Percentiles rank a stretch among this genome's conserved stretches.
Evolutionary conservation across 2,888 invertebrate genomes (phyloP).

Genomic region (Alloscopus bannaensis): DNA sequence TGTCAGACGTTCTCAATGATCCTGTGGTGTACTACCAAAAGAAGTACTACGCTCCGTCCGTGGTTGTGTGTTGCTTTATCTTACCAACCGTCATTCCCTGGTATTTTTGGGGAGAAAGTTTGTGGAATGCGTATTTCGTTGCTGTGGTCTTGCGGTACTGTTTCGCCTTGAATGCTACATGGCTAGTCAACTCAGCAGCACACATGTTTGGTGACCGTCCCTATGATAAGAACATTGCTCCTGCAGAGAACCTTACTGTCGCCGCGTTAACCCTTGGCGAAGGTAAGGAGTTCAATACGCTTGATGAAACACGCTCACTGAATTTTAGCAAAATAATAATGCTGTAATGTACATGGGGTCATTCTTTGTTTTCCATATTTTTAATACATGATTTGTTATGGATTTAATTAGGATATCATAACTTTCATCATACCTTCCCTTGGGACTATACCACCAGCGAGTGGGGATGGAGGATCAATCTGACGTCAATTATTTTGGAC

Average conservation of each 20-base stretch:
- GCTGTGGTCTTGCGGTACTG: conserved; percentile 87
- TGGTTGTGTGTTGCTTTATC: conserved; percentile 55
- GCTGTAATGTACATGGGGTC: neutral
- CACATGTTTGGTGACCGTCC: conserved; percentile 79
- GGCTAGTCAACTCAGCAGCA: conserved; percentile 95
- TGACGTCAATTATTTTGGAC: conserved; percentile 59
- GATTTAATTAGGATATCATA: conserved; percentile 62
- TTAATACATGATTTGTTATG: neutral
- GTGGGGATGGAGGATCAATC: conserved; percentile 64
- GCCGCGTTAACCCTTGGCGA: conserved; percentile 64
- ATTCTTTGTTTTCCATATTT: neutral
- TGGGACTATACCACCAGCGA: conserved; percentile 64
- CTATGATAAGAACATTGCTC: conserved; percentile 65
- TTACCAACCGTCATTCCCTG: conserved; percentile 84
- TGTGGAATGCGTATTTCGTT: conserved; percentile 88
- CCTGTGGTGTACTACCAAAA: conserved; percentile 90
- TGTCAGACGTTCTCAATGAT: conserved; percentile 88
- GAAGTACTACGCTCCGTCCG: conserved; percentile 78
- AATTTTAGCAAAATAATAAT: no score
- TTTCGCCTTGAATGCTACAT: conserved; percentile 91
- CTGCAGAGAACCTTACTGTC: conserved; percentile 64
- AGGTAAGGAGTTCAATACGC: conserved; percentile 39
- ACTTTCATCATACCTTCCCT: conserved; percentile 68
- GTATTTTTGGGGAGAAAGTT: conserved; percentile 88
- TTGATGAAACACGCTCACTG: no score